A percentile compares a stretch with the other conserved stretches of the same genome.
Evolutionary conservation across 1,140 invertebrate genomes (phyloP).

Genomic region (Trachymyrmex cornetzi): DNA sequence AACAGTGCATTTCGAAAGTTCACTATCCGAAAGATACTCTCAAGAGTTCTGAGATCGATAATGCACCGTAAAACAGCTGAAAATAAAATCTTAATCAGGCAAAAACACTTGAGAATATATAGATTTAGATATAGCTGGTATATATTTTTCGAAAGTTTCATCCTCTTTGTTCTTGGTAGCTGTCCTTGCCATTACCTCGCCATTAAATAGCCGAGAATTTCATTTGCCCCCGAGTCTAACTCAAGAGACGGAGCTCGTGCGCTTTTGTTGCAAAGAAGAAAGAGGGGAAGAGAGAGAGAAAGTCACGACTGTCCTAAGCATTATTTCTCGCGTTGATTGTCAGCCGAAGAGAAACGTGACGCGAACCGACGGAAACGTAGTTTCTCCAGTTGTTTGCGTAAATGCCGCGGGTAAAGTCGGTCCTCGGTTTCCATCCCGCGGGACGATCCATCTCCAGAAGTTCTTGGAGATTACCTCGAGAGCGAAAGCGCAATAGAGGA

Average conservation of each 20-base stretch:
- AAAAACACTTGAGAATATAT: neutral
- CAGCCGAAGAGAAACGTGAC: slow-evolving; percentile 42
- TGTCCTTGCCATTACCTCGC: neutral
- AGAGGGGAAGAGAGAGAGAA: slow-evolving; percentile 25
- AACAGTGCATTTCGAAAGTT: slow-evolving; percentile 34
- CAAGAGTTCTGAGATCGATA: slow-evolving; percentile 17
- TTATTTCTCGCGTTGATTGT: slow-evolving; percentile 59
- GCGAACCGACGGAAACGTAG: slow-evolving; percentile 46
- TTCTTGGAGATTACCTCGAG: slow-evolving; percentile 69
- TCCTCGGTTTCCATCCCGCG: slow-evolving; percentile 63
- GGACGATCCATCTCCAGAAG: slow-evolving; percentile 69
- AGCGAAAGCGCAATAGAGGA: slow-evolving; percentile 52
- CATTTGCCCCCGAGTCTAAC: neutral
- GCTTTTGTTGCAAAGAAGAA: slow-evolving; percentile 1
- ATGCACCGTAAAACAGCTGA: neutral
- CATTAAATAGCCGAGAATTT: slow-evolving; percentile 32
- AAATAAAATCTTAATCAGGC: slow-evolving; percentile 25
- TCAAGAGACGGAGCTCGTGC: neutral
- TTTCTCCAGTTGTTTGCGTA: slow-evolving; percentile 64
- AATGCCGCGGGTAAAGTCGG: slow-evolving; percentile 57
- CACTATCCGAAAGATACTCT: slow-evolving; percentile 7
- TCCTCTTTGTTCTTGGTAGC: neutral
- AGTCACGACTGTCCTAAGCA: slow-evolving; percentile 52
- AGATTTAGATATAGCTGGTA: neutral
- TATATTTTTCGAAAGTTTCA: neutral